Conservation (phyloP, 2,797 vertebrate genomes). For the Melanotaenia nigrans region DNA sequence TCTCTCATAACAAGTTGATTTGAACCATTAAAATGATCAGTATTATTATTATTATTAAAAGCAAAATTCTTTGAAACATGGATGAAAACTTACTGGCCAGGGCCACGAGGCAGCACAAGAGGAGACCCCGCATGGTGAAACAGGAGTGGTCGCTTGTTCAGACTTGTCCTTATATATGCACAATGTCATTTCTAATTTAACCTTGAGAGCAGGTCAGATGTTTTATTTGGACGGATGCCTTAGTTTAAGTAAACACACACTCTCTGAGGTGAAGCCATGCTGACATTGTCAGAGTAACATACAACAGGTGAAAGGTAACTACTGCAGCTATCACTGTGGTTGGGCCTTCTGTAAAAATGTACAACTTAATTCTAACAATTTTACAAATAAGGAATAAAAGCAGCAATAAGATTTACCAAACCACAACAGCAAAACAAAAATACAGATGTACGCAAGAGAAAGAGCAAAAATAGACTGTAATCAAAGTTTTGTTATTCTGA, state of each 20-base stretch:
- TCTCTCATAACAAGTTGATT: too few relatives aligned
- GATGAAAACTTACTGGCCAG: conserved; percentile 75
- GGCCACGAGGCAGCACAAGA: conserved; percentile 77
- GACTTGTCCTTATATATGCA: conserved; percentile 63
- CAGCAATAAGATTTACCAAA: not conserved
- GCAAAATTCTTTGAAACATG: not conserved
- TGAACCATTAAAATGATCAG: too few relatives aligned
- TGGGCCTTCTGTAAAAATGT: not conserved
- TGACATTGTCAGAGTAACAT: conserved; percentile 77
- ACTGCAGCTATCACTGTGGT: not conserved
- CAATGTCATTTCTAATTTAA: conserved; percentile 20
- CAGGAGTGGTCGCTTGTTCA: conserved; percentile 39
- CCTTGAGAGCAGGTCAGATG: conserved; percentile 10
- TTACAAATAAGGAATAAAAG: not conserved
- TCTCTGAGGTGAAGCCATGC: conserved; percentile 15
- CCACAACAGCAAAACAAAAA: too few relatives aligned
- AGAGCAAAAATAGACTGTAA: too few relatives aligned
- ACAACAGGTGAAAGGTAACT: conserved; percentile 27
- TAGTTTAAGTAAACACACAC: conserved; percentile 47
- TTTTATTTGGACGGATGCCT: conserved; percentile 6
- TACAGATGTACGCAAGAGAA: too few relatives aligned
- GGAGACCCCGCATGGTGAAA: conserved; percentile 71
- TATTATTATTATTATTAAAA: not conserved
- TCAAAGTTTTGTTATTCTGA: too few relatives aligned
- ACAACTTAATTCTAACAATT: not conserved